These are phyloP conservation scores for Meteorus cinctellus DNA, from an alignment of 2,888 invertebrate genomes.

Conservation along the genomic window DNA sequence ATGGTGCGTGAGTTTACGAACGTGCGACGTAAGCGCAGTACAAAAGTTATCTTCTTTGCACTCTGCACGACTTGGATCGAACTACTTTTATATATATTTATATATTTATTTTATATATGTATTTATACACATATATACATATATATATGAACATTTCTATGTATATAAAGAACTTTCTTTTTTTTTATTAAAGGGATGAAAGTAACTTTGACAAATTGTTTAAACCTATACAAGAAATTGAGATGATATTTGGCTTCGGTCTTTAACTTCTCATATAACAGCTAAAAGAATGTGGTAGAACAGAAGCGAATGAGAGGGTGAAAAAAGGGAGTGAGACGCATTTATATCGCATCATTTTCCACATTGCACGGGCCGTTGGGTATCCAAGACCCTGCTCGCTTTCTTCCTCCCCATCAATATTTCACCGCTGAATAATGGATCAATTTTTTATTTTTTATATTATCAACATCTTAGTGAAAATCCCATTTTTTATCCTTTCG, in stretches of 20 bases:
- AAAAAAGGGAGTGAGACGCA: background rate
- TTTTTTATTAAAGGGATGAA: constrained; percentile 2
- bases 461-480: constrained; percentile 7
- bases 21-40: constrained; percentile 37
- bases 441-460: constrained; percentile 13
- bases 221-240: constrained; percentile 33
- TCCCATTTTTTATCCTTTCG: background rate
- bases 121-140: background rate
- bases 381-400: constrained; percentile 21
- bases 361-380: constrained; percentile 21
- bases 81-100: constrained; percentile 22
- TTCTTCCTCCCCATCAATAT: background rate
- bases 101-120: constrained; percentile 6
- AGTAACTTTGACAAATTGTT: constrained; percentile 39
- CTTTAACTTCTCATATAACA: constrained; percentile 18
- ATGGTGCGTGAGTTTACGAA: constrained; percentile 51
- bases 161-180: background rate
- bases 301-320: background rate
- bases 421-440: constrained; percentile 14
- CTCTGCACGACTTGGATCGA: background rate
- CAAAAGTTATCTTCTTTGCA: constrained; percentile 42
- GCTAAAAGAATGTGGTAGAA: background rate
- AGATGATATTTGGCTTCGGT: constrained; percentile 35
- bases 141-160: background rate
- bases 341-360: constrained; percentile 18